Conservation (phyloP, 2,888 invertebrate species). For the Melangyna quadrimaculata region DNA sequence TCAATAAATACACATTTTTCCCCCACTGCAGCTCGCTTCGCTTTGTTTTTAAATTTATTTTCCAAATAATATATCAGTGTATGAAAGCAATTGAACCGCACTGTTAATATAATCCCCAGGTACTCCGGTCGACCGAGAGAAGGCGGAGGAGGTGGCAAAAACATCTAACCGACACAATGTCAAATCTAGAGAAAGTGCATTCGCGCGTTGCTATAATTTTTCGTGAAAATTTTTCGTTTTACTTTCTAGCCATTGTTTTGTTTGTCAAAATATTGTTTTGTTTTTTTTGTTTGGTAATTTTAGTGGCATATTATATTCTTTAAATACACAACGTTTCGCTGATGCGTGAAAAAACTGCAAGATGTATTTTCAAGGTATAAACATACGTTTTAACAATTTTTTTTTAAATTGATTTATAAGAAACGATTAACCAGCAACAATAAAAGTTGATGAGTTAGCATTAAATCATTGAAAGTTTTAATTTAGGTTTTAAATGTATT, state of each 20-base stretch:
- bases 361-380: not conserved
- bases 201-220: constrained; percentile 60
- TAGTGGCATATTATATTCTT: constrained; percentile 37
- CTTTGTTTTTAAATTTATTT: too few species aligned
- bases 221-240: constrained; percentile 56
- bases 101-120: not conserved
- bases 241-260: constrained; percentile 25
- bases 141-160: not conserved
- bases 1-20: too few species aligned
- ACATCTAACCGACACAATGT: constrained; percentile 44
- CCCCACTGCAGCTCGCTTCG: too few species aligned
- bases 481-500: not conserved
- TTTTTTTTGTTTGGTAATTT: constrained; percentile 32
- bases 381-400: not conserved
- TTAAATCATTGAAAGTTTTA: not conserved
- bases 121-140: not conserved
- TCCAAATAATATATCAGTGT: too few species aligned
- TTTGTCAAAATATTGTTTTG: constrained; percentile 3
- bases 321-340: not conserved
- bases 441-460: not conserved
- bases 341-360: constrained; percentile 10
- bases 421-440: not conserved
- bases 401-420: not conserved
- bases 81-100: not conserved
- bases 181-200: constrained; percentile 68